Percentiles rank a stretch among this genome's conserved stretches.
These are phyloP conservation scores for Streblospio benedicti DNA, from an alignment of 1,140 invertebrate species.

Conservation along the genomic window DNA sequence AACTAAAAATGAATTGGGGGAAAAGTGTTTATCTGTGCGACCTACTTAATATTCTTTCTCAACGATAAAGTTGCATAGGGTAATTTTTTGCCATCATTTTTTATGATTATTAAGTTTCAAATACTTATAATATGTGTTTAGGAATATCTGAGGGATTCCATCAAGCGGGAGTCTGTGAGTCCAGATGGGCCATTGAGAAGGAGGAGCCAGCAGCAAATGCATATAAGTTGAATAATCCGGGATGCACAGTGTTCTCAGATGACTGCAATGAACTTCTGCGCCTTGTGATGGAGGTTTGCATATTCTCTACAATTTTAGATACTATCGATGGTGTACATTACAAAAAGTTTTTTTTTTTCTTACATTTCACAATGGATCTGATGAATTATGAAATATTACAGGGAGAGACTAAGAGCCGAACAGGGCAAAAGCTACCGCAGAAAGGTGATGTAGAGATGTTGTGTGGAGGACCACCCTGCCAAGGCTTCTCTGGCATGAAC, in stretches of 20 bases:
- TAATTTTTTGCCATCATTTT: too few relatives aligned
- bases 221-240: conserved; percentile 68
- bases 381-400: too few relatives aligned
- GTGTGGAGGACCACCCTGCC: conserved; percentile 83
- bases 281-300: conserved; percentile 54
- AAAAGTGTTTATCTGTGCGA: too few relatives aligned
- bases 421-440: conserved; percentile 60
- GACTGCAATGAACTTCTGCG: conserved; percentile 70
- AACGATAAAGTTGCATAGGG: too few relatives aligned
- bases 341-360: too few relatives aligned
- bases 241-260: conserved; percentile 65
- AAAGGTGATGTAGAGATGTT: conserved; percentile 70
- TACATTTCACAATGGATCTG: too few relatives aligned
- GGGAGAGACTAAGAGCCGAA: conserved; percentile 51
- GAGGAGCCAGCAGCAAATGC: conserved; percentile 69
- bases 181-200: conserved; percentile 74
- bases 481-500: conserved; percentile 86
- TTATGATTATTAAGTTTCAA: too few relatives aligned
- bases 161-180: conserved; percentile 60
- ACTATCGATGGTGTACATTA: background rate
- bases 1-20: too few relatives aligned
- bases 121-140: too few relatives aligned
- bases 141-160: conserved; percentile 55
- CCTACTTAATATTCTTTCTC: too few relatives aligned
- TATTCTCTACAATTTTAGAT: too few relatives aligned